Base-by-base conservation (phyloP, 2,113 vertebrate species). In the Anhinga anhinga region DNA sequence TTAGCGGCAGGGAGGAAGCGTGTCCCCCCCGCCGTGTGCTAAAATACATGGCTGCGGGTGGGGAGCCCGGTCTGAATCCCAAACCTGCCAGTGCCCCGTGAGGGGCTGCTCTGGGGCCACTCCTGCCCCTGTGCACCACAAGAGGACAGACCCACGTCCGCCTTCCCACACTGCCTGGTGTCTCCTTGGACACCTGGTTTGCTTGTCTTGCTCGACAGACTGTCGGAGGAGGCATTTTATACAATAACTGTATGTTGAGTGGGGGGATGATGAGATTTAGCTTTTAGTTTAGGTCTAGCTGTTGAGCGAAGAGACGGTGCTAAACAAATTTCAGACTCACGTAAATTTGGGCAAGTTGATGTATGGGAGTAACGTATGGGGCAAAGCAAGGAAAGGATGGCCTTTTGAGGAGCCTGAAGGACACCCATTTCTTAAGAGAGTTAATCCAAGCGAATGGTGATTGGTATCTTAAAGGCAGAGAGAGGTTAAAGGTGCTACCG, bases 71-170 rank as follows among this genome's bases (percentile, higher is more conserved):
- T 22, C 72, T 58, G 85, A 27, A 13, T 22, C 56, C 72, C 55
- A n/a, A 0, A 0, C 3, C 8, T 3, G 2, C 40, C 0, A 1
- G 40, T 17, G 25, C 62, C 1, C 1, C 1, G 9, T 5, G 45
- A 34, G 53, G 29, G 38, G 30, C 47, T n/a, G 38, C 55, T 23
- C 32, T 25, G 52, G 47, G 12, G 52, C 11, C 5, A 1, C 30
- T 62, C 73, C 56, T 61, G 55, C 30, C 32, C 27, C 62, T 45
- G 36, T 30, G 52, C 40, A 13, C 1, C 1, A 12, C 0, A 5
- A 15, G 22, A 13, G 36, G 30, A 30, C 44, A 45, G 61, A 32
- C 5, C 53, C 56, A 5, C 14, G 5, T 18, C 18, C 34, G 9
- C 34, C 56, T 29, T 14, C 13, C 42, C 49, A 36, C 1, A 3